Percentiles rank a stretch among this genome's conserved stretches.
These are phyloP conservation scores for Morpho achilles DNA, from an alignment of 2,888 invertebrate genomes.

Conservation along the genomic window DNA sequence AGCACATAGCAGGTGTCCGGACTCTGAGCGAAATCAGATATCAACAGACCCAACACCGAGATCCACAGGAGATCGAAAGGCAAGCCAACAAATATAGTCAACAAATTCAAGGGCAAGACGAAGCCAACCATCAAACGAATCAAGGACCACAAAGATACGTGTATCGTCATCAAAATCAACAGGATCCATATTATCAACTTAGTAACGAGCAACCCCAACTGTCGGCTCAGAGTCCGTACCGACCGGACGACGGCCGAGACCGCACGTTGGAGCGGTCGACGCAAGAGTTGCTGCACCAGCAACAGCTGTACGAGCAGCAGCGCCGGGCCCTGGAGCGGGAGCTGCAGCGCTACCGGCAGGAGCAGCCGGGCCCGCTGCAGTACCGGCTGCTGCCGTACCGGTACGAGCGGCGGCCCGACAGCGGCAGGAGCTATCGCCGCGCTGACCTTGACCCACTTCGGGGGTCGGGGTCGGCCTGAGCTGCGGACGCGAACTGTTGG, in stretches of 20 bases:
- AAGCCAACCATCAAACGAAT: constrained; percentile 12
- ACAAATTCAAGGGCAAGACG: constrained; percentile 24
- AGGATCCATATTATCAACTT: constrained; percentile 23
- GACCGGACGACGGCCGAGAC: no score
- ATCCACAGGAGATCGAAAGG: background rate
- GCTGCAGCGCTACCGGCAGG: constrained; percentile 38
- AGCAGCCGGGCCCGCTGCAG: constrained; percentile 40
- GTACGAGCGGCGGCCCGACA: constrained; percentile 33
- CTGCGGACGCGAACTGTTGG: constrained; percentile 37
- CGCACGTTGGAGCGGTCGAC: constrained; percentile 18
- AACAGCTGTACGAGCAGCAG: constrained; percentile 39
- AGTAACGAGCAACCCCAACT: constrained; percentile 11
- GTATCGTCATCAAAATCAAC: constrained; percentile 25
- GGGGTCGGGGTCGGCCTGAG: constrained; percentile 38
- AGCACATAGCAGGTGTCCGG: background rate
- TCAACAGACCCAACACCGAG: background rate
- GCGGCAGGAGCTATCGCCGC: constrained; percentile 30
- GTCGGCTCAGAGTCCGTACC: no score
- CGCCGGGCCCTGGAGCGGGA: constrained; percentile 33
- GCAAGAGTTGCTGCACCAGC: constrained; percentile 37
- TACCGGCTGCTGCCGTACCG: constrained; percentile 37
- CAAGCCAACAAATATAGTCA: background rate
- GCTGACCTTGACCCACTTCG: constrained; percentile 57
- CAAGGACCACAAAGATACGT: background rate
- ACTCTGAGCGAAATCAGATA: background rate